A percentile compares a stretch with the other conserved stretches of the same genome.
These are phyloP conservation scores for Paratrypauchen microcephalus DNA, from an alignment of 2,797 vertebrate species.

Conservation along the genomic window DNA sequence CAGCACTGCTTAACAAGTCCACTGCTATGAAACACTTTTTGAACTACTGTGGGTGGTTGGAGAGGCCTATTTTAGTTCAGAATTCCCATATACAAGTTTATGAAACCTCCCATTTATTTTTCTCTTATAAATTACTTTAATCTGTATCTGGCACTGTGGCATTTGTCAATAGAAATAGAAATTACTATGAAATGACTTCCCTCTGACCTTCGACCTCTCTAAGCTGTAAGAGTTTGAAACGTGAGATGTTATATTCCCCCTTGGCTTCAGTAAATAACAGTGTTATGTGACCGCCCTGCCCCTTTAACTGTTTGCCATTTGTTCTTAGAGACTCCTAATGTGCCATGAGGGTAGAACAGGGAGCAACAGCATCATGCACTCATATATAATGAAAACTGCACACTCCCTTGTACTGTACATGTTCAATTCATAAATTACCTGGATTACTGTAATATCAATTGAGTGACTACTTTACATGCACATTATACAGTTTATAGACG, in stretches of 20 bases:
- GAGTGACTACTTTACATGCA: background rate
- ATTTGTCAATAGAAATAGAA: slow-evolving; percentile 25
- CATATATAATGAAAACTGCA: background rate
- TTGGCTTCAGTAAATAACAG: slow-evolving; percentile 23
- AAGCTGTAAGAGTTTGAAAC: background rate
- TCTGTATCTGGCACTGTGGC: slow-evolving; percentile 1
- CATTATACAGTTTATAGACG: background rate
- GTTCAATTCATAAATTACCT: background rate
- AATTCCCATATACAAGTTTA: background rate
- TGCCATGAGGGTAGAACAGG: slow-evolving; percentile 3
- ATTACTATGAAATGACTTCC: slow-evolving; percentile 3
- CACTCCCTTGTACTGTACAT: background rate
- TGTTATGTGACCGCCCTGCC: slow-evolving; percentile 7
- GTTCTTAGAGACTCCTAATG: slow-evolving; percentile 4
- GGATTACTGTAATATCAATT: background rate
- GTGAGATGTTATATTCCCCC: slow-evolving; percentile 12
- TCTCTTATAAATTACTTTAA: slow-evolving; percentile 8
- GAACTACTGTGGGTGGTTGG: slow-evolving; percentile 21
- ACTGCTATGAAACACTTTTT: slow-evolving; percentile 27
- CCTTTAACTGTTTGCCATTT: background rate
- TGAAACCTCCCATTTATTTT: background rate
- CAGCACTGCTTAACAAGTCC: slow-evolving; percentile 34
- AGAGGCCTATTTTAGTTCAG: slow-evolving; percentile 18
- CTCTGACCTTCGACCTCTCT: slow-evolving; percentile 24
- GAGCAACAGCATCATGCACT: background rate